Evolutionary conservation across 1,140 invertebrate genomes (phyloP), one percentile per base, ranked within the genome.

Genomic region (Leptinotarsa defecta): DNA sequence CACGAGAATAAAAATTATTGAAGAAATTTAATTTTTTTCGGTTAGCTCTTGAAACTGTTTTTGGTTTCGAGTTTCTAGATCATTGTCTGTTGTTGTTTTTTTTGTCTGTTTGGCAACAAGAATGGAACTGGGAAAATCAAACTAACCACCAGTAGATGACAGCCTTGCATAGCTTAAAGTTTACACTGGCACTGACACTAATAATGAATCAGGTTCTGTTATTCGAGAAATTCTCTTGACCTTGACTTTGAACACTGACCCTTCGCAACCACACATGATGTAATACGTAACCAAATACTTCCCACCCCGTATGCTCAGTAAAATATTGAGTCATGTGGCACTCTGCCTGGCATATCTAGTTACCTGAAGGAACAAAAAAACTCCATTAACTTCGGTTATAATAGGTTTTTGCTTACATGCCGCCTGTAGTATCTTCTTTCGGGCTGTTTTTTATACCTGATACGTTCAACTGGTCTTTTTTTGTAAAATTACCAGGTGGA

Each of bases 381-480:
- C 1, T 19, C 1, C 4, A 19, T 4, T 17, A 15, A 57, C 15
- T 57, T 57, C 4, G n/a, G 27, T 68, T 19, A 34, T 68, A 68
- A 68, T 68, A 19, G 22, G 65, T 68, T 24, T 43, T 68, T 68
- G 65, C 65, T 43, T 68, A 68, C 65, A 57, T n/a, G 52, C 52
- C 52, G 17, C 15, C 52, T 15, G n/a, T 4, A 15, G n/a, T 57
- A 57, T 57, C 52, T 19, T 5, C 15, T 57, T 57, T 17, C 52
- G 1, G 0, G 52, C 4, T 57, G 52, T 57, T 57, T 57, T 57
- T 57, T 57, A 57, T 57, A 57, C 52, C 15, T 5, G 52, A 13
- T 57, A 17, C 52, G 52, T 17, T 57, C 2, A n/a, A 2, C 4
- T 43, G 17, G 5, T 57, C 6, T 13, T 57, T 57, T 19, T 5